These are phyloP conservation scores for Cherax destructor DNA, from an alignment of 1,140 invertebrate genomes.

Conservation along the genomic window DNA sequence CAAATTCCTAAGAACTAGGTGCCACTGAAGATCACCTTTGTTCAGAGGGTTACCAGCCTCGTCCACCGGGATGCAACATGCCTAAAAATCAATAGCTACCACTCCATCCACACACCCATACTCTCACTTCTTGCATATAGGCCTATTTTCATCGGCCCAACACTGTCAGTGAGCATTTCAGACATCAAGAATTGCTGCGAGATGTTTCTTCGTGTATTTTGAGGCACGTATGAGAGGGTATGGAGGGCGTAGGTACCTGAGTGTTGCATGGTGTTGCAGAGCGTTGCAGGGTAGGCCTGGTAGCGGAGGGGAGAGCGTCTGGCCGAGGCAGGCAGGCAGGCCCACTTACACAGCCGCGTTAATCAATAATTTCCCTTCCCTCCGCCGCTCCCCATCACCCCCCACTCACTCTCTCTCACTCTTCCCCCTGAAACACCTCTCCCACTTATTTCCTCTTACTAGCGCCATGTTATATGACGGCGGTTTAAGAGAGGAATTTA, in stretches of 20 bases:
- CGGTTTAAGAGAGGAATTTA: too few relatives aligned
- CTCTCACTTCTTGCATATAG: slow-evolving; percentile 32
- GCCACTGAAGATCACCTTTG: slow-evolving; percentile 31
- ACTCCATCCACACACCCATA: slow-evolving; percentile 50
- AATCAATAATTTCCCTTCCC: slow-evolving; percentile 69
- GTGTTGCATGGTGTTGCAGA: slow-evolving; percentile 60
- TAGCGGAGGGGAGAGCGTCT: slow-evolving; percentile 34
- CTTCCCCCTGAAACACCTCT: background rate
- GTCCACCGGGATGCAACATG: slow-evolving; percentile 61
- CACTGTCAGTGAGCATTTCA: background rate
- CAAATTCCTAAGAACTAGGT: background rate
- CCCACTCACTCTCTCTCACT: slow-evolving; percentile 17
- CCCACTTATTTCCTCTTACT: background rate
- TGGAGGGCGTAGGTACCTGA: slow-evolving; percentile 26
- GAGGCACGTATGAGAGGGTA: background rate
- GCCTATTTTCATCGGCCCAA: slow-evolving; percentile 2
- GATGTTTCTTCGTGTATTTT: background rate
- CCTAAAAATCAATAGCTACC: slow-evolving; percentile 69
- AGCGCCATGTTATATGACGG: background rate
- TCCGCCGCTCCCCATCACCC: slow-evolving; percentile 31
- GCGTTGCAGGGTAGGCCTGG: slow-evolving; percentile 69
- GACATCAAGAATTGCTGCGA: too few relatives aligned
- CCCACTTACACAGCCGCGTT: slow-evolving; percentile 48
- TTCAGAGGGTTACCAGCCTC: slow-evolving; percentile 32
- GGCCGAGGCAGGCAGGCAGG: slow-evolving; percentile 45